Conservation (phyloP, 2,797 vertebrate genomes). For the Paratrypauchen microcephalus region DNA sequence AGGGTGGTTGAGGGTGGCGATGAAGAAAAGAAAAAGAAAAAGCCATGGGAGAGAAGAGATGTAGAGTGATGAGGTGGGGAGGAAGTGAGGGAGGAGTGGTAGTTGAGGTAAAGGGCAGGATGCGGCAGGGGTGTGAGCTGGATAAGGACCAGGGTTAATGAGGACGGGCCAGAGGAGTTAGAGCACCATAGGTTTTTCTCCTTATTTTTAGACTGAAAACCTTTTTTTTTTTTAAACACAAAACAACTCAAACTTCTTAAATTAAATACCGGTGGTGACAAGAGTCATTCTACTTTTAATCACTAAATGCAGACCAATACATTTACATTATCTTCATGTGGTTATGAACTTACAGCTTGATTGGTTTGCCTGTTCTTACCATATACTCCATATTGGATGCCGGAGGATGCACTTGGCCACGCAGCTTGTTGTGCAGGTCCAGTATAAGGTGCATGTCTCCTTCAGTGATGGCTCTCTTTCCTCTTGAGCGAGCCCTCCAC, state of each 20-base stretch:
- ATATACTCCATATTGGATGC: conserved; percentile 99
- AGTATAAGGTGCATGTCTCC: conserved; percentile 95
- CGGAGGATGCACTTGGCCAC: conserved; percentile 93
- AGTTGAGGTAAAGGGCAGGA: conserved; percentile 62
- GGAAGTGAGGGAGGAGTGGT: conserved; percentile 39
- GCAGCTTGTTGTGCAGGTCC: conserved; percentile 95
- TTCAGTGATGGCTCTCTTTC: conserved; percentile 92
- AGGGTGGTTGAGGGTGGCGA: conserved; percentile 3
- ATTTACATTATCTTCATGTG: not conserved
- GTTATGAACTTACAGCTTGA: not conserved
- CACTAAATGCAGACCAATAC: not conserved
- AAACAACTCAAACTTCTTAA: not conserved
- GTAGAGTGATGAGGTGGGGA: conserved; percentile 35
- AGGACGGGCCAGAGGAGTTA: conserved; percentile 36
- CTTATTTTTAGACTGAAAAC: not conserved
- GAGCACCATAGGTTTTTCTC: not conserved
- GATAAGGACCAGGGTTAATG: conserved; percentile 55
- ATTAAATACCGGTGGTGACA: not conserved
- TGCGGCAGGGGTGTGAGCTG: conserved; percentile 57
- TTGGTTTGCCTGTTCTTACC: conserved; percentile 76
- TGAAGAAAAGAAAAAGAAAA: conserved; percentile 17
- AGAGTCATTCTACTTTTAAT: not conserved
- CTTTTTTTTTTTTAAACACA: not conserved
- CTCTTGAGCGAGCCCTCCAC: conserved; percentile 88
- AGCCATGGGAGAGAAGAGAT: conserved; percentile 23